Conservation (phyloP, 2,888 invertebrate species). For the Drosophila robusta region DNA sequence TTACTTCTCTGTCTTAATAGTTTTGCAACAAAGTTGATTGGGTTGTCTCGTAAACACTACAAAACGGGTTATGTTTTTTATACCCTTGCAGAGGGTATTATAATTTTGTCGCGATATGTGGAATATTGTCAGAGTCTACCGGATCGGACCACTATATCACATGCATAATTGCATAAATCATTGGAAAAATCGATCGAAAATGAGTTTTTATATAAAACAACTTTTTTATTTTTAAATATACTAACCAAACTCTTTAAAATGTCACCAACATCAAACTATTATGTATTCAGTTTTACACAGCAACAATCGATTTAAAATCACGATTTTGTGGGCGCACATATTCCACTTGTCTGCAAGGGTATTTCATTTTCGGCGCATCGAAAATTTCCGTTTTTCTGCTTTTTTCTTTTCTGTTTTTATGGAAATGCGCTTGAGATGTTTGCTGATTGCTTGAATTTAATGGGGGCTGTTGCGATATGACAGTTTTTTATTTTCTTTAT, state of each 20-base stretch:
- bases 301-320: no score
- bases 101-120: background rate
- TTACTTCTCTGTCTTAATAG: constrained; percentile 10
- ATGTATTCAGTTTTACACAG: no score
- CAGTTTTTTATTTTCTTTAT: constrained; percentile 17
- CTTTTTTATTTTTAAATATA: no score
- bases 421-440: constrained; percentile 21
- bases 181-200: no score
- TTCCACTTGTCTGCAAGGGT: background rate
- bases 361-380: background rate
- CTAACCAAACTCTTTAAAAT: no score
- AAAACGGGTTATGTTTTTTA: constrained; percentile 45
- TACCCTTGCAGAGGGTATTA: background rate
- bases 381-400: background rate
- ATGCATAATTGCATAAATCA: no score
- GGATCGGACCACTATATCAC: no score
- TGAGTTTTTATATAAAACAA: no score
- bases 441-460: constrained; percentile 25
- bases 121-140: no score
- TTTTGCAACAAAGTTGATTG: constrained; percentile 42
- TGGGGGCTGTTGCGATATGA: constrained; percentile 24
- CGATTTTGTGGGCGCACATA: no score
- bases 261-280: no score
- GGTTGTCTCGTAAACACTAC: constrained; percentile 40
- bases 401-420: constrained; percentile 11